Conservation (phyloP, 2,113 vertebrate genomes). For the Microcebus griseorufus region DNA sequence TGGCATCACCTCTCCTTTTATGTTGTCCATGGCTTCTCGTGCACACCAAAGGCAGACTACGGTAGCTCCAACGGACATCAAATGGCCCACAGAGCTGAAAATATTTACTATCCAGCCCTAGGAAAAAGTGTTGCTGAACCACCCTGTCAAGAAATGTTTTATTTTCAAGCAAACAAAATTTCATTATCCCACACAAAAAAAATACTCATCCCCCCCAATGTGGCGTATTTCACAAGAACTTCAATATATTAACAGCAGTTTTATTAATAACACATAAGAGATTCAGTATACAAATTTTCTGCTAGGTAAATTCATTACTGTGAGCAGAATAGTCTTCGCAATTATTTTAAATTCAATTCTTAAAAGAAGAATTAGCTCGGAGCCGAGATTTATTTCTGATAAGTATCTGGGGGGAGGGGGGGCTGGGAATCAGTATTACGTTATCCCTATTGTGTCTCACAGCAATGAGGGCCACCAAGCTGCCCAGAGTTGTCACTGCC, state of each 20-base stretch:
- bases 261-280: neutral
- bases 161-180: conserved; percentile 26
- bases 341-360: conserved; percentile 31
- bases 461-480: neutral
- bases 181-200: neutral
- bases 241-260: neutral
- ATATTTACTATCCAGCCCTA: neutral
- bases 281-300: conserved; percentile 23
- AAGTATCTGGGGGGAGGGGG: neutral
- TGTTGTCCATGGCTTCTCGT: neutral
- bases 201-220: neutral
- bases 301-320: neutral
- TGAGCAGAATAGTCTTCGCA: neutral
- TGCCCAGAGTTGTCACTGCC: conserved; percentile 18
- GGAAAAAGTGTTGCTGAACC: neutral
- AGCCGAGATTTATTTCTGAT: conserved; percentile 40
- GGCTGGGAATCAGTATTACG: neutral
- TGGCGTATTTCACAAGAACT: neutral
- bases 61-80: neutral
- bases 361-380: conserved; percentile 36
- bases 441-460: conserved; percentile 33
- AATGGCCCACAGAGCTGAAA: neutral
- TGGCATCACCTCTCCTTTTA: neutral
- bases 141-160: neutral
- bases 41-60: neutral